Evolutionary conservation across 2,888 invertebrate genomes (phyloP), one percentile per base, ranked within the genome.

Genomic region (Cantharis flavilabris): DNA sequence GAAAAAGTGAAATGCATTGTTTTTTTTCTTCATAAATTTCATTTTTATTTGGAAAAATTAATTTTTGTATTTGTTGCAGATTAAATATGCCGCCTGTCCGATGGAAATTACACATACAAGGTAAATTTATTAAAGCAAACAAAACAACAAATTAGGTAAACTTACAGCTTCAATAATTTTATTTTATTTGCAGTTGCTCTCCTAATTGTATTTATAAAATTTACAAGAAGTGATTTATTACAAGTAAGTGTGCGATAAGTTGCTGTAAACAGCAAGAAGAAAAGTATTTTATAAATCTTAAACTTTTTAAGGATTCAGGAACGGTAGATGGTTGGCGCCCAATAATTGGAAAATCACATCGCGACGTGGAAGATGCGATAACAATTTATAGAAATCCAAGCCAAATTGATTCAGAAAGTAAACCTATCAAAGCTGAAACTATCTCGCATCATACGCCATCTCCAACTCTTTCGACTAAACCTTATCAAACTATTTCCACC

Each of bases 271-370:
- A 7, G 9, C 20, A 33, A 70, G 11, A 33, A 7, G 4, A 7
- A 33, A 3, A 69, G 2, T 9, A 14, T 63, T 62, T 70, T 71
- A n/a, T 33, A 64, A 65, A 63, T 26, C 23, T 14, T 20, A 49
- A 26, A 62, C 18, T 67, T 30, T 62, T 75, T 11, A 67, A 88
- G 86, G 85, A 87, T 69, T 80, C 90, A 80, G 86, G 90, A 83
- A 89, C 91, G 69, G 90, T 91, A 84, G 90, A 92, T 82, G 92
- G 92, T 65, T 92, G 92, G 92, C 87, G 92, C 80, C 92, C 92
- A 62, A 92, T 92, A 20, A 84, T 92, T 11, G 90, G 91, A 13
- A 83, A 82, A 62, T 30, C 76, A 7, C 77, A 74, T 62, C 71
- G 80, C 77, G 77, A 80, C 14, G 16, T 76, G 30, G 80, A 80